Evolutionary conservation across 2,888 invertebrate genomes (phyloP).

Genomic region (Microctonus aethiopoides): DNA sequence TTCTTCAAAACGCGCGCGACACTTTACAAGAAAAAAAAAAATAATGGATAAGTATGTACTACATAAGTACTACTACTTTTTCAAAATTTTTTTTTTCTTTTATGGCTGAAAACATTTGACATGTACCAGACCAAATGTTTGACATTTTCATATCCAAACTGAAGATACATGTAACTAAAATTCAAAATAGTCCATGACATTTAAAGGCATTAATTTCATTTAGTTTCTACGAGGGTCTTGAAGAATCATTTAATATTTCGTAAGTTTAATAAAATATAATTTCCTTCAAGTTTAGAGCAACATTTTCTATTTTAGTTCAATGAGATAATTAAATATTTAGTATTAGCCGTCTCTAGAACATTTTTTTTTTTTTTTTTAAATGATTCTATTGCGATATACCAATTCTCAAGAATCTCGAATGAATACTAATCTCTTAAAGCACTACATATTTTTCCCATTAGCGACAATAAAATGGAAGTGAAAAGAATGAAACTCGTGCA

Average conservation of each 20-base stretch:
- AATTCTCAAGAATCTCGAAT: conserved; percentile 42
- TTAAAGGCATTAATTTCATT: not conserved
- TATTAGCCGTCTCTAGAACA: not conserved
- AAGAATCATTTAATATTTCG: not conserved
- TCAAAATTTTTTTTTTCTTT: not conserved
- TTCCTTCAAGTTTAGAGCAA: not conserved
- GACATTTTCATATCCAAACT: not conserved
- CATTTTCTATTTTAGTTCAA: not conserved
- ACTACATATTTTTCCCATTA: conserved; percentile 52
- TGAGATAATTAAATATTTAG: not conserved
- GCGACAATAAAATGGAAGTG: conserved; percentile 35
- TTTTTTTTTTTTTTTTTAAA: not conserved
- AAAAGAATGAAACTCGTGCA: not conserved
- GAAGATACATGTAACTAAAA: not conserved
- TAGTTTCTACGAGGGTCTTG: not conserved
- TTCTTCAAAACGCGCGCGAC: conserved; percentile 18
- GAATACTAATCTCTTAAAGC: conserved; percentile 47
- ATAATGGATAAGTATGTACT: not conserved
- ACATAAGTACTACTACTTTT: not conserved
- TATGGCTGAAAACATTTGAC: not conserved
- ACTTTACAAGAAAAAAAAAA: conserved; percentile 21
- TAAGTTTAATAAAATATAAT: not conserved
- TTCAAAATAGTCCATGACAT: not conserved
- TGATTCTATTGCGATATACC: not conserved
- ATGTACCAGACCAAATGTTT: not conserved